Evolutionary conservation across 2,797 vertebrate species (phyloP).

Genomic region (Sebastes oblongus): DNA sequence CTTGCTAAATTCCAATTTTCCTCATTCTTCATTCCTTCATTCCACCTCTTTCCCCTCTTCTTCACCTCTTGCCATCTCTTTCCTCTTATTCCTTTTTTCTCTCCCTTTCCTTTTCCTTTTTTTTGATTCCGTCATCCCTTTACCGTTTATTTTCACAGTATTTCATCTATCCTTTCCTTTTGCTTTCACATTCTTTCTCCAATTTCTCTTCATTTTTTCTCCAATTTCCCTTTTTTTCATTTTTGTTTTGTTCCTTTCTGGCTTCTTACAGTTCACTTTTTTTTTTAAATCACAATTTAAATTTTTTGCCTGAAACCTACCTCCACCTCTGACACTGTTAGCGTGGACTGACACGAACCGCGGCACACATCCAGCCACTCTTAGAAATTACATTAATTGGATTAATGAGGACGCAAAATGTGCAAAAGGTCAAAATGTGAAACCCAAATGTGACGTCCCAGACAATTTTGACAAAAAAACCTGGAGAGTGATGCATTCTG

Average conservation of each 20-base stretch:
- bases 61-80: neutral
- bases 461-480: constrained; percentile 2
- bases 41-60: neutral
- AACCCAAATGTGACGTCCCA: neutral
- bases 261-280: neutral
- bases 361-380: neutral
- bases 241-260: neutral
- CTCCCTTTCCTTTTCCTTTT: neutral
- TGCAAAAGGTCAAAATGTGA: constrained; percentile 46
- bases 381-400: constrained; percentile 30
- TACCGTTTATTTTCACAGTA: neutral
- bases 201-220: neutral
- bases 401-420: constrained; percentile 25
- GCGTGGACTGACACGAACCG: neutral
- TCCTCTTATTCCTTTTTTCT: neutral
- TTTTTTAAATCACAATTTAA: neutral
- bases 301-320: neutral
- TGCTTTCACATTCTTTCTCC: neutral
- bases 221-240: neutral
- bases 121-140: neutral
- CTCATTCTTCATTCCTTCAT: neutral
- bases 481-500: neutral
- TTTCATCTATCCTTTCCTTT: neutral
- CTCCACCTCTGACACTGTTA: constrained; percentile 2
- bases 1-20: neutral